Evolutionary conservation across 2,113 vertebrate genomes (phyloP), one percentile per base, ranked within the genome.

Genomic region (Rhabdomys dilectus): DNA sequence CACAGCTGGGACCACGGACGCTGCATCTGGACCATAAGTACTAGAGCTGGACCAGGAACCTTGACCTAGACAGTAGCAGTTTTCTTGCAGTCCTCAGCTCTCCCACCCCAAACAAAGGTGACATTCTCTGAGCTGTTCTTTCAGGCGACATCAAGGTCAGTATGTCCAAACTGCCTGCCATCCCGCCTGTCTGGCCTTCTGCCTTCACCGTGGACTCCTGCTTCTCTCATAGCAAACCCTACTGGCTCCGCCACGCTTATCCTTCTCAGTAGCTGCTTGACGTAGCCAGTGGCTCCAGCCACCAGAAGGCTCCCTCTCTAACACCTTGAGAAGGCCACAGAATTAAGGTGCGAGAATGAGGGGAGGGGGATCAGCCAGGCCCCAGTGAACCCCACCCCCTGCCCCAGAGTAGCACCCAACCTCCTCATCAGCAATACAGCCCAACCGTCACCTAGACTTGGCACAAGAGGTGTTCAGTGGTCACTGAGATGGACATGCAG

Each of bases 211-310:
- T 7, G 24, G 51, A 42, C 10, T 72, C n/a, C 4, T 17, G 31
- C 64, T 7, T 9, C 29, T 48, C 24, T 24, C 58, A 11, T 15
- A 39, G 13, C 5, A 68, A 42, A 45, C 7, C 39, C 51, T 10
- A 17, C 0, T 39, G 29, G 70, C 21, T 9, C 48, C 24, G 3
- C 16, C 5, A 11, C 17, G 1, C 8, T 16, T 7, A 5, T 3
- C 29, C n/a, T 5, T 15, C 3, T 51, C 4, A 3, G 6, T 24
- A 11, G 56, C 4, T 29, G 19, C 36, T 19, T n/a, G 86, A 56
- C 62, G 51, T 42, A 56, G 10, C 3, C 17, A 16, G 39, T 7
- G 16, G 82, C 16, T 53, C 42, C 26, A 75, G 53, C 24, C 36
- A 73, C 36, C 68, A 16, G 13, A 58, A 29, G n/a, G 8, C 70